Evolutionary conservation across 2,797 vertebrate genomes (phyloP), one percentile per base, ranked within the genome.

Genomic region (Girardinus metallicus): DNA sequence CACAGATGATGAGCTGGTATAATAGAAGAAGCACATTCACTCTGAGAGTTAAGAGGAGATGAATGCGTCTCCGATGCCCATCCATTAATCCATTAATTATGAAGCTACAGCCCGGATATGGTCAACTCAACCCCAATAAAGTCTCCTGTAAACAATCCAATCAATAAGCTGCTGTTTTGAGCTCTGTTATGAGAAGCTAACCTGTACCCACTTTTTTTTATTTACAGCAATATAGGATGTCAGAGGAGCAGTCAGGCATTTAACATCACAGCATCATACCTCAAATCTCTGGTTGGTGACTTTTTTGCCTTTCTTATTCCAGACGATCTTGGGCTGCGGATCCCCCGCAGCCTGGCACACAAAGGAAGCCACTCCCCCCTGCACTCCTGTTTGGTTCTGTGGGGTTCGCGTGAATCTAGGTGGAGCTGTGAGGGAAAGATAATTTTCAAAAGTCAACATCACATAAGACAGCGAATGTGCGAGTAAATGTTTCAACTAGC

Each of bases 301-400:
- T 98, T 99, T 99, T 96, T 99, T 99, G 95, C 98, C 98, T 95
- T 99, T 99, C 94, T 99, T 99, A 93, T 98, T 99, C 98, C 98
- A 99, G 84, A 98, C 96, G 85, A 99, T 99, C 95, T 98, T 98
- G 85, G 98, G 98, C 92, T 97, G 97, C 66, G 98, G 98, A 84
- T 99, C 98, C 91, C 98, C 98, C 0, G 96, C 92, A 86, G 98
- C 98, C 96, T 99, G 98, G 92, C 98, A 99, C 88, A 99, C 97
- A 76, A 99, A 99, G 13, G 98, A 99, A 11, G 98, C 97, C 11
- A 99, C 98, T 80, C 98, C 98, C 3, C 98, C 98, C 89, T 99
- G 99, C 80, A 99, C 98, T 64, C 98, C 98, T 76, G 96, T 99
- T 91, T 99, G 98, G 93, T 99, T 97, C 86, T 97, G 97, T 0